Evolutionary conservation across 1,140 invertebrate genomes (phyloP).

Genomic region (Maconellicoccus hirsutus): DNA sequence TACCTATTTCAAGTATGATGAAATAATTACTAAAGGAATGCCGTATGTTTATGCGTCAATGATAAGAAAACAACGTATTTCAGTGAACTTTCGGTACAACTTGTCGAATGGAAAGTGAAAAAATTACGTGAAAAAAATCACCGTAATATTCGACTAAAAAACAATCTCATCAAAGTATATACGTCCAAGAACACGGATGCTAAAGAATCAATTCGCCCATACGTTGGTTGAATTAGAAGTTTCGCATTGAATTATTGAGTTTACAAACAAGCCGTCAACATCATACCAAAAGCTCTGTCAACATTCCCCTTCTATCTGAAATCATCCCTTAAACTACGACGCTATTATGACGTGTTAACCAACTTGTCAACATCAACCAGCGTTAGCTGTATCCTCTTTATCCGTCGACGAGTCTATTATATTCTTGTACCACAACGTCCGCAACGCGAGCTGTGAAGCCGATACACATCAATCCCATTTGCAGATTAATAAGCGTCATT

Average conservation of each 20-base stretch:
- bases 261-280: conserved; percentile 8
- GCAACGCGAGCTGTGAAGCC: conserved; percentile 16
- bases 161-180: too few species aligned
- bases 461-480: conserved; percentile 22
- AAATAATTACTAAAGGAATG: too few species aligned
- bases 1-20: too few species aligned
- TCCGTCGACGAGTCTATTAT: conserved; percentile 18
- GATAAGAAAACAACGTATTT: too few species aligned
- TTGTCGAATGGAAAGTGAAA: too few species aligned
- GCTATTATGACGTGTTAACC: conserved; percentile 22
- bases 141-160: too few species aligned
- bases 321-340: conserved; percentile 17
- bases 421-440: conserved; percentile 15
- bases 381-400: conserved; percentile 20
- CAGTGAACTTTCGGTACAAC: too few species aligned
- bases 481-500: conserved; percentile 22
- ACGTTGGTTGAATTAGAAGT: background rate
- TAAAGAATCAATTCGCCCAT: background rate
- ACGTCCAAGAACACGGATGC: too few species aligned
- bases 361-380: conserved; percentile 22
- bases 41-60: too few species aligned
- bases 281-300: background rate
- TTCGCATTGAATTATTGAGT: background rate
- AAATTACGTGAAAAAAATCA: too few species aligned
- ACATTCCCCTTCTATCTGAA: background rate